These are phyloP conservation scores for Reinhardtius hippoglossoides DNA, from an alignment of 2,113 vertebrate genomes.

Conservation along the genomic window DNA sequence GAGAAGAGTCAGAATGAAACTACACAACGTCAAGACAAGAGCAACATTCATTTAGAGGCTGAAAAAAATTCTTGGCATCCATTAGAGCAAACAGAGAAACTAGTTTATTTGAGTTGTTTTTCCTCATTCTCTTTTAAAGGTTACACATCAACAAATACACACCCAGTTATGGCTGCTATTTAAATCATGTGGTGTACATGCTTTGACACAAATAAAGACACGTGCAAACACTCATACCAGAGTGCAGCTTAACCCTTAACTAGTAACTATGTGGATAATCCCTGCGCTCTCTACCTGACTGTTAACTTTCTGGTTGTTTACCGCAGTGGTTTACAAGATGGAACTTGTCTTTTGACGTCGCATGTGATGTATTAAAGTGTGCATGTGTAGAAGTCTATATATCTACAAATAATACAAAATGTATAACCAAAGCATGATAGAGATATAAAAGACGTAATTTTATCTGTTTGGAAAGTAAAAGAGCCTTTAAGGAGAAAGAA, in stretches of 20 bases:
- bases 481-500: neutral
- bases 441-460: neutral
- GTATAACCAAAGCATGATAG: neutral
- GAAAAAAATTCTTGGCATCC: conserved; percentile 26
- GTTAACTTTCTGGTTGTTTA: neutral
- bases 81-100: conserved; percentile 31
- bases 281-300: neutral
- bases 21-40: conserved; percentile 38
- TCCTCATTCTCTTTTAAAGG: conserved; percentile 12
- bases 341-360: neutral
- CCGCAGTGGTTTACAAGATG: too few relatives aligned
- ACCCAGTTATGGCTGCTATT: conserved; percentile 41
- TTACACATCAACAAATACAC: conserved; percentile 45
- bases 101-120: conserved; percentile 13
- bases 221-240: conserved; percentile 7
- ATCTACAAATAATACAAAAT: neutral
- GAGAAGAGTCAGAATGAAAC: conserved; percentile 12
- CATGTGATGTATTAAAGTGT: too few relatives aligned
- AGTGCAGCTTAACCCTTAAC: conserved; percentile 30
- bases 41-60: conserved; percentile 40
- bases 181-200: conserved; percentile 46
- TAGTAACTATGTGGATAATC: conserved; percentile 28
- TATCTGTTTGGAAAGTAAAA: neutral
- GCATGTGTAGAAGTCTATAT: too few relatives aligned
- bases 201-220: conserved; percentile 20